These are phyloP conservation scores for Baccha elongata DNA, from an alignment of 2,888 invertebrate species.

Conservation along the genomic window DNA sequence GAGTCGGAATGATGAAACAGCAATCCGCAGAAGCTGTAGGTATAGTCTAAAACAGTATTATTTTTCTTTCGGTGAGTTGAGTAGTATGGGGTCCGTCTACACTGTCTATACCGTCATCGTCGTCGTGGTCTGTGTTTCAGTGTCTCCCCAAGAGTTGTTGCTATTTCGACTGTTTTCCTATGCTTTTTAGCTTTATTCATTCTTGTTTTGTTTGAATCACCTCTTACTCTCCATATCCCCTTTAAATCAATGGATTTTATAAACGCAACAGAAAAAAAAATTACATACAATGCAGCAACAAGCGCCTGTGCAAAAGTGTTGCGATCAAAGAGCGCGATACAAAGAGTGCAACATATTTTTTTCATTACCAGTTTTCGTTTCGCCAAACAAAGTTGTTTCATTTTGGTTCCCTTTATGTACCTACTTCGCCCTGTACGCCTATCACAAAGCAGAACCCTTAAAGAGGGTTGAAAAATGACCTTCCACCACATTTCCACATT, in stretches of 20 bases:
- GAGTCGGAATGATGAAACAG: slow-evolving; percentile 77
- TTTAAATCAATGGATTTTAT: no score
- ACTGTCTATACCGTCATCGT: slow-evolving; percentile 25
- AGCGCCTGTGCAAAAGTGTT: slow-evolving; percentile 42
- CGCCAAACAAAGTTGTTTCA: not conserved
- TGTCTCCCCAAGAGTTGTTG: slow-evolving; percentile 59
- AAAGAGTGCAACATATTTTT: slow-evolving; percentile 66
- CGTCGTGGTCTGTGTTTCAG: slow-evolving; percentile 36
- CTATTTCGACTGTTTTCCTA: slow-evolving; percentile 48
- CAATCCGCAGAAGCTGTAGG: slow-evolving; percentile 71
- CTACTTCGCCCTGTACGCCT: slow-evolving; percentile 19
- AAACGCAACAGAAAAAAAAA: slow-evolving; percentile 39
- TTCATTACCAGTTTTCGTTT: slow-evolving; percentile 58
- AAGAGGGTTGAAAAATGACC: slow-evolving; percentile 71
- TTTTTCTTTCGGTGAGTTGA: slow-evolving; percentile 26
- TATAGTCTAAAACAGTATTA: slow-evolving; percentile 49
- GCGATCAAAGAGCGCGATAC: slow-evolving; percentile 32
- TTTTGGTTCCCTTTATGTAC: slow-evolving; percentile 38
- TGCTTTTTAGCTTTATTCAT: slow-evolving; percentile 35
- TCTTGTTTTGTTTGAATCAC: slow-evolving; percentile 16
- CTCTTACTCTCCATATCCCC: slow-evolving; percentile 15
- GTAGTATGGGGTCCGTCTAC: slow-evolving; percentile 61
- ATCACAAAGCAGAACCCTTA: slow-evolving; percentile 56
- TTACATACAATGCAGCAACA: slow-evolving; percentile 42
- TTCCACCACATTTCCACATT: slow-evolving; percentile 69